Evolutionary conservation across 2,113 vertebrate species (phyloP).

Genomic region (Pterocles burchelli): DNA sequence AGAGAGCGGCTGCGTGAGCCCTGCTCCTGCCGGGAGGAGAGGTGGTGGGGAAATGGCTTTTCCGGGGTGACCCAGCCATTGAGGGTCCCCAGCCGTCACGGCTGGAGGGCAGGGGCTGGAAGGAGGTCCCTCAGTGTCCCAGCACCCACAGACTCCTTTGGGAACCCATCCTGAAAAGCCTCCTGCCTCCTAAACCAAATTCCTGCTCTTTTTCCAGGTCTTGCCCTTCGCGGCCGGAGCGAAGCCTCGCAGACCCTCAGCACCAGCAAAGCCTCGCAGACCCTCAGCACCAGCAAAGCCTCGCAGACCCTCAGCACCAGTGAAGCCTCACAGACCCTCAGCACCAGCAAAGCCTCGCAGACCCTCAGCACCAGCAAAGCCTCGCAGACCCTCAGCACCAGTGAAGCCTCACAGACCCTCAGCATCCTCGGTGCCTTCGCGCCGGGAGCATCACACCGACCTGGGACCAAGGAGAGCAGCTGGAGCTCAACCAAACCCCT

Average conservation of each 20-base stretch:
- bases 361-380: not conserved
- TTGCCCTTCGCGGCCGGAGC: not conserved
- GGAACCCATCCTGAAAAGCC: not conserved
- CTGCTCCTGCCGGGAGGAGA: not conserved
- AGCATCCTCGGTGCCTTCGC: not conserved
- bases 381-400: fast-evolving
- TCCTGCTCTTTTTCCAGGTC: not conserved
- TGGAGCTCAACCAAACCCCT: not conserved
- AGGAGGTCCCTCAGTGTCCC: not conserved
- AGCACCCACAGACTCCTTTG: not conserved
- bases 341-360: not conserved
- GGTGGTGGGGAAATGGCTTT: not conserved
- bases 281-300: not conserved
- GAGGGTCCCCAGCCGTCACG: too few species aligned
- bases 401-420: not conserved
- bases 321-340: not conserved
- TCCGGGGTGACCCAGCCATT: not conserved
- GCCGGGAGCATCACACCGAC: fast-evolving
- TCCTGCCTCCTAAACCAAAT: not conserved
- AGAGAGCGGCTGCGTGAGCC: not conserved
- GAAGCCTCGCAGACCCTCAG: not conserved
- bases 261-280: not conserved
- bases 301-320: fast-evolving
- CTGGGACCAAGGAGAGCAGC: not conserved
- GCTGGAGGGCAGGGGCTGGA: not conserved